Percentiles rank a stretch among this genome's conserved stretches.
Evolutionary conservation across 2,113 vertebrate genomes (phyloP).

Genomic region (Entomyzon cyanotis): DNA sequence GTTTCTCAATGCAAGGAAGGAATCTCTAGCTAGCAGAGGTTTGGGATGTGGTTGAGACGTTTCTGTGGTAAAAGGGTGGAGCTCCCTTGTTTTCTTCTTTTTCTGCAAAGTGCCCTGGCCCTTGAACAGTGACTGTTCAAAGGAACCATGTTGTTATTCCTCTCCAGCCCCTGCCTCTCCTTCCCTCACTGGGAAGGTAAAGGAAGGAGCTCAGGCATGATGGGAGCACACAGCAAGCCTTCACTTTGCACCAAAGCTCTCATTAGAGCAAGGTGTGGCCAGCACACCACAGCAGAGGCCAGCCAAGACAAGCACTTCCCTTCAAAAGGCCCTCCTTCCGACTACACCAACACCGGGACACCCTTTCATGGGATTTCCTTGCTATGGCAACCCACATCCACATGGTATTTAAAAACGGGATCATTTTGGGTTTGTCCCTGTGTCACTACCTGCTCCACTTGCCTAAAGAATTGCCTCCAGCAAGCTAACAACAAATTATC

Average conservation of each 20-base stretch:
- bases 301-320: background rate
- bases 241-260: background rate
- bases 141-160: background rate
- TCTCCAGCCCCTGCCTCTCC: background rate
- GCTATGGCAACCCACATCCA: background rate
- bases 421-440: background rate
- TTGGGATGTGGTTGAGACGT: conserved; percentile 5
- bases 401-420: background rate
- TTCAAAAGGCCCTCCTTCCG: background rate
- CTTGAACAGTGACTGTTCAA: background rate
- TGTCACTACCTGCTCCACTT: background rate
- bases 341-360: background rate
- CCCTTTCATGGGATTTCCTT: background rate
- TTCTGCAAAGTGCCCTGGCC: background rate
- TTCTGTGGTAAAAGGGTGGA: conserved; percentile 39
- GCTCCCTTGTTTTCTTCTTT: conserved; percentile 20
- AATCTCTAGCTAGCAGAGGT: background rate
- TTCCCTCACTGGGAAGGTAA: background rate
- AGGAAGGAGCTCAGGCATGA: background rate
- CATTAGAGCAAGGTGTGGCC: conserved; percentile 7
- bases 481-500: background rate
- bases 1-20: background rate
- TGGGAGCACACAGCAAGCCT: background rate
- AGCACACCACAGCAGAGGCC: background rate
- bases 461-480: background rate